Evolutionary conservation across 2,888 invertebrate species (phyloP), one percentile per base, ranked within the genome.

Genomic region (Phengaris arion): DNA sequence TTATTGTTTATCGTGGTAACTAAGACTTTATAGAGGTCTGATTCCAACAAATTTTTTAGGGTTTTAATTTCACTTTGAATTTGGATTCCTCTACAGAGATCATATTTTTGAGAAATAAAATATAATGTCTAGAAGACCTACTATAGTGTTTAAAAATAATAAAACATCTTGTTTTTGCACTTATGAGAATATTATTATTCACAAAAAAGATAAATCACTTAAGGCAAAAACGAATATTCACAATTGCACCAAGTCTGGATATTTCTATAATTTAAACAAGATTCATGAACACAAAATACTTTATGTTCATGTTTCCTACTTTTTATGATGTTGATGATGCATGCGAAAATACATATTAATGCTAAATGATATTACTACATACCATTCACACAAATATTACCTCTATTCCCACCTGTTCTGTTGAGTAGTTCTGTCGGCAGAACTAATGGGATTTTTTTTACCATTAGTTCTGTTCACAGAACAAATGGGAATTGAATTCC

Each of bases 1-100:
- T 81, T 76, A 82, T 82, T 79, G 80, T 82, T 80, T 80, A 76
- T 80, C 80, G 83, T 83, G 86, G 89, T 89, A 89, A 89, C 89
- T 86, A 84, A 86, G 80, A 86, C 85, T 87, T 85, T 83, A 82
- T 83, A 83, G 80, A 78, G 79, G 81, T 70, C n/a, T 22, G 13
- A 12, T 54, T 35, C 15, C 64, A 6, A 68, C 13, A 13, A n/a
- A 51, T 12, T 45, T 22, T 52, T 13, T 13, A 54, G 12, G 2
- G 22, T 51, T 22, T 51, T 9, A 22, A 9, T 55, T 57, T 59
- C 22, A 59, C 10, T 15, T 75, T 70, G 55, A 68, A 78, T 80
- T 80, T 77, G 76, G 77, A 77, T 52, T 77, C 77, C 76, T 74
- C 64, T 75, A 76, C 75, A 76, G 75, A 77, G 84, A 84, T 80